Percentiles rank a stretch among this genome's conserved stretches.
Conservation (phyloP, 2,888 invertebrate species). For the Molorchus minor region DNA sequence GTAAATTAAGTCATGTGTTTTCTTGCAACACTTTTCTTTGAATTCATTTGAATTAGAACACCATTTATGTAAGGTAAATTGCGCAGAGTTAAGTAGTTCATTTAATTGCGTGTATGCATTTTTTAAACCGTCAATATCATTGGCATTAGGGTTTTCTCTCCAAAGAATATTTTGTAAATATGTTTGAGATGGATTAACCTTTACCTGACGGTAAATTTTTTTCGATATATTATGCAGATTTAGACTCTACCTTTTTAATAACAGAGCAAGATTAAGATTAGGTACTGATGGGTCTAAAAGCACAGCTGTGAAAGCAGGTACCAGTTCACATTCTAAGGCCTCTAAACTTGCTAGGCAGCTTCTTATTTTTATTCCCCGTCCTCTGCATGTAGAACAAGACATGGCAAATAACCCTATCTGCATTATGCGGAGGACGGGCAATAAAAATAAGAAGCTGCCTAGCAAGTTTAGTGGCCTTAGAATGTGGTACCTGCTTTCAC, state of each 20-base stretch:
- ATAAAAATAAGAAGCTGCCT: slow-evolving; percentile 71
- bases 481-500: slow-evolving; percentile 70
- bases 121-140: slow-evolving; percentile 15
- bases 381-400: slow-evolving; percentile 66
- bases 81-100: slow-evolving; percentile 12
- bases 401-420: slow-evolving; percentile 78
- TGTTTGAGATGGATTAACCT: too few relatives aligned
- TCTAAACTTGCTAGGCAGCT: slow-evolving; percentile 75
- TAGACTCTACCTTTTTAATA: slow-evolving; percentile 68
- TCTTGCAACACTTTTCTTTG: background rate
- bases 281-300: slow-evolving; percentile 64
- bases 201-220: too few relatives aligned
- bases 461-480: slow-evolving; percentile 74
- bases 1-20: too few relatives aligned
- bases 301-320: slow-evolving; percentile 67
- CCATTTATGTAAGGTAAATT: slow-evolving; percentile 29
- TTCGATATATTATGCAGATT: too few relatives aligned
- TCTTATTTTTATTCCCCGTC: slow-evolving; percentile 69
- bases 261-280: slow-evolving; percentile 63
- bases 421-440: slow-evolving; percentile 72
- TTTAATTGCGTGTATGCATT: slow-evolving; percentile 15
- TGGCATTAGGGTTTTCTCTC: too few relatives aligned
- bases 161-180: too few relatives aligned
- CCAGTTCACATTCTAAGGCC: slow-evolving; percentile 72
- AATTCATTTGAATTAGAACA: slow-evolving; percentile 23